A percentile compares a stretch with the other conserved stretches of the same genome.
Conservation (phyloP, 2,113 vertebrate species). For the Andinoacara biseriatus region DNA sequence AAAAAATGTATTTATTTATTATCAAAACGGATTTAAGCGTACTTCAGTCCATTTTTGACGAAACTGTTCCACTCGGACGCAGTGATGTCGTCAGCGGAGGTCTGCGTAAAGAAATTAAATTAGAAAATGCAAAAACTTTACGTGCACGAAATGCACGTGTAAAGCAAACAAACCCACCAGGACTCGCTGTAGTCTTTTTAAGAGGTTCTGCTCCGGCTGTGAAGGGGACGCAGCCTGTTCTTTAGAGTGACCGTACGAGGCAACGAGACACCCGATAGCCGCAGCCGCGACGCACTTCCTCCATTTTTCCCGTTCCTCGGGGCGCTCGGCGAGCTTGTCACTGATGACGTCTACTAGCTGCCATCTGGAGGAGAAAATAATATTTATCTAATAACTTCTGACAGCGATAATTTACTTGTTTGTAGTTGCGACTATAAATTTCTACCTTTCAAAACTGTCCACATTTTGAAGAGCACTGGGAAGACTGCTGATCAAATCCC, state of each 20-base stretch:
- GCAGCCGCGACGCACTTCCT: slow-evolving; percentile 78
- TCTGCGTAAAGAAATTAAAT: slow-evolving; percentile 68
- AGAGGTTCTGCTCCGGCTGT: slow-evolving; percentile 79
- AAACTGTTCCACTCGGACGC: slow-evolving; percentile 88
- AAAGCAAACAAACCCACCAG: slow-evolving; percentile 71
- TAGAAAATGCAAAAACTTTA: not conserved
- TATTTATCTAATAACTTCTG: not conserved
- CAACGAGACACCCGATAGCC: slow-evolving; percentile 82
- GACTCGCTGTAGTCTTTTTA: slow-evolving; percentile 80
- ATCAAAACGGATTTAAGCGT: not conserved
- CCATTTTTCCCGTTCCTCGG: slow-evolving; percentile 81
- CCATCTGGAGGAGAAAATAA: slow-evolving; percentile 83
- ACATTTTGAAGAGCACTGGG: slow-evolving; percentile 78
- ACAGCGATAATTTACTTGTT: not conserved
- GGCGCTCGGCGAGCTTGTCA: slow-evolving; percentile 71
- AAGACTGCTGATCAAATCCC: slow-evolving; percentile 73
- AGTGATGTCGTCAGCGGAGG: slow-evolving; percentile 73
- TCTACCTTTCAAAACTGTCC: slow-evolving; percentile 80
- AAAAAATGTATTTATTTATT: not conserved
- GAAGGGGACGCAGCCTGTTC: slow-evolving; percentile 47
- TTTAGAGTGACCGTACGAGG: slow-evolving; percentile 76
- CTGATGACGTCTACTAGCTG: slow-evolving; percentile 84
- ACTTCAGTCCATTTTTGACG: slow-evolving; percentile 90
- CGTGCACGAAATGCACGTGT: not conserved
- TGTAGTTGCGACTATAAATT: not conserved